Percentiles rank a stretch among this genome's conserved stretches.
These are phyloP conservation scores for Drosophila repleta DNA, from an alignment of 1,140 invertebrate species.

Conservation along the genomic window DNA sequence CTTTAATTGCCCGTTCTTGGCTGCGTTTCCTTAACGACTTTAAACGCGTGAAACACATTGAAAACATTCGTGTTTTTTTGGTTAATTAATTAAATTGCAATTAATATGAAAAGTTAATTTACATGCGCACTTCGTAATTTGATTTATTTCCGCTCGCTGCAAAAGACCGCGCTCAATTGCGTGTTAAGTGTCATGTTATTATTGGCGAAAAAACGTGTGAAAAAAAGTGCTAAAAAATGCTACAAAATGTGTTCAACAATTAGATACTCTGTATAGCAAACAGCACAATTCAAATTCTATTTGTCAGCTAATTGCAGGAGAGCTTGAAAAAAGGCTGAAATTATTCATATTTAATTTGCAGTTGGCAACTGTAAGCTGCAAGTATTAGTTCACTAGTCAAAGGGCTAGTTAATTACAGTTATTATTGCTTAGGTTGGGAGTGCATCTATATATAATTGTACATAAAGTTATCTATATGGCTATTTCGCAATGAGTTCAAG, in stretches of 20 bases:
- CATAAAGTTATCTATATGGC: no score
- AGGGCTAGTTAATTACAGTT: no score
- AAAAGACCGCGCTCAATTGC: slow-evolving; percentile 44
- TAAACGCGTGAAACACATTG: slow-evolving; percentile 1
- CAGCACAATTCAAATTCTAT: neutral
- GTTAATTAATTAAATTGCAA: slow-evolving; percentile 80
- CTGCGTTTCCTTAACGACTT: slow-evolving; percentile 36
- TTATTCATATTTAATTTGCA: no score
- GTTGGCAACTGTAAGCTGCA: no score
- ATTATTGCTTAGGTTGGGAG: no score
- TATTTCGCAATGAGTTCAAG: no score
- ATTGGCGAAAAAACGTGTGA: neutral
- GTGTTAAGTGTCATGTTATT: slow-evolving; percentile 46
- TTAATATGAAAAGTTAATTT: slow-evolving; percentile 81
- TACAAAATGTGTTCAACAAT: neutral
- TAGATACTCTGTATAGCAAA: neutral
- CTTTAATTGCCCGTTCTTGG: neutral
- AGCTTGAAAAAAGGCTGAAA: no score
- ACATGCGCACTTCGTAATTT: slow-evolving; percentile 75
- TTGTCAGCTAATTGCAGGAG: no score
- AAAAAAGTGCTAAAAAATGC: slow-evolving; percentile 17
- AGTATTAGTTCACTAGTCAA: no score
- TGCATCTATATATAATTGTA: no score
- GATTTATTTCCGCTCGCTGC: slow-evolving; percentile 54
- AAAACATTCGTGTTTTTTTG: slow-evolving; percentile 35